Conservation (phyloP, 2,113 vertebrate species). For the Archocentrus centrarchus region DNA sequence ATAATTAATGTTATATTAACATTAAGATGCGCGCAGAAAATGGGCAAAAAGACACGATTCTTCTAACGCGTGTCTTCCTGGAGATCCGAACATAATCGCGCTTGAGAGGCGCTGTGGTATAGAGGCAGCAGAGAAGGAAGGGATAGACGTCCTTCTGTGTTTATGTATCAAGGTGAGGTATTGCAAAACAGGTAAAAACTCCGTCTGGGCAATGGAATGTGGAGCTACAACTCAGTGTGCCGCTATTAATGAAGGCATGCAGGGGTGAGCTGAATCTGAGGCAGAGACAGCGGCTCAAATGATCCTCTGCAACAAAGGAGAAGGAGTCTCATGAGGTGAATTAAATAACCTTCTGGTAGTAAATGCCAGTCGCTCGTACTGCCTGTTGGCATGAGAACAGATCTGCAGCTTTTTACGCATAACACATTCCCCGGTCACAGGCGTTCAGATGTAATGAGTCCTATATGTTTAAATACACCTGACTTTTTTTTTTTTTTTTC, state of each 20-base stretch:
- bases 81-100: background rate
- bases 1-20: background rate
- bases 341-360: slow-evolving; percentile 16
- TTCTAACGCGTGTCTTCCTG: background rate
- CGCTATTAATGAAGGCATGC: slow-evolving; percentile 80
- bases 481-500: background rate
- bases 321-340: slow-evolving; percentile 47
- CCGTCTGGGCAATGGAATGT: slow-evolving; percentile 92
- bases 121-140: background rate
- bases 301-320: slow-evolving; percentile 54
- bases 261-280: slow-evolving; percentile 69
- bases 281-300: slow-evolving; percentile 75
- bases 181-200: slow-evolving; percentile 90
- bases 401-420: slow-evolving; percentile 41
- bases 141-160: slow-evolving; percentile 39
- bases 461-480: slow-evolving; percentile 10
- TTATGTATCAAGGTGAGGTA: slow-evolving; percentile 75
- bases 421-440: background rate
- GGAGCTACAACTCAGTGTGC: slow-evolving; percentile 92
- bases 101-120: background rate
- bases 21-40: background rate
- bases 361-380: slow-evolving; percentile 18
- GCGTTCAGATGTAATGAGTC: background rate
- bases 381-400: background rate
- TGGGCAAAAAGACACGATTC: background rate